Evolutionary conservation across 2,113 vertebrate species (phyloP), one percentile per base, ranked within the genome.

Genomic region (Gyps fulvus): DNA sequence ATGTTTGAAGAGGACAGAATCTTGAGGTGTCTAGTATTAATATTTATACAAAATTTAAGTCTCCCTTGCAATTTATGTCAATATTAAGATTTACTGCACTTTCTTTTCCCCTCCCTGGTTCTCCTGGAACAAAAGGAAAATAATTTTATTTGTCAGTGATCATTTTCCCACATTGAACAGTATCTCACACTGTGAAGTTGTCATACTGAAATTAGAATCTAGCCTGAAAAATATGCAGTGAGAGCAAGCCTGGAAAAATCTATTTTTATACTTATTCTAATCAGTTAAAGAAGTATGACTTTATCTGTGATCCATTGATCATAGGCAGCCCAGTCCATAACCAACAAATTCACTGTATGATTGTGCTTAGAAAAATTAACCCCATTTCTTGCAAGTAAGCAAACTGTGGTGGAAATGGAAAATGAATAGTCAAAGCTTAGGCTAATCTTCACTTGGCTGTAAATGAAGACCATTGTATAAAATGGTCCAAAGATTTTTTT

Each of bases 231-330:
- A 89, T 94, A 94, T 79, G 70, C 91, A 95, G 87, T 77, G 91
- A 8, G 58, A 94, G 50, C 73, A 96, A 89, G 70, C 36, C 70
- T 86, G 63, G 54, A 55, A 84, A 90, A 89, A 52, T 83, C 94
- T 95, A 91, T 92, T 95, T 97, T 95, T 95, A 43, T 89, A 83
- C 38, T 92, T 92, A 55, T 47, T 94, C 72, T 93, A 88, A 94
- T 95, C 70, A 93, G 54, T 92, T 95, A 77, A 90, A 94, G 70
- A 62, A 85, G 84, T 83, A 61, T 80, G 36, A 90, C 54, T 65
- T 96, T 84, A 85, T 95, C 10, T 4, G 40, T 83, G 78, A 49
- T 76, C 90, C 55, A 38, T 69, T 85, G 87, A 91, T 95, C 85
- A 72, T 23, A 80, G 70, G 29, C 66, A 90, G 73, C 40, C 61